Conservation (phyloP, 2,113 vertebrate species). For the Micronycteris hirsuta region DNA sequence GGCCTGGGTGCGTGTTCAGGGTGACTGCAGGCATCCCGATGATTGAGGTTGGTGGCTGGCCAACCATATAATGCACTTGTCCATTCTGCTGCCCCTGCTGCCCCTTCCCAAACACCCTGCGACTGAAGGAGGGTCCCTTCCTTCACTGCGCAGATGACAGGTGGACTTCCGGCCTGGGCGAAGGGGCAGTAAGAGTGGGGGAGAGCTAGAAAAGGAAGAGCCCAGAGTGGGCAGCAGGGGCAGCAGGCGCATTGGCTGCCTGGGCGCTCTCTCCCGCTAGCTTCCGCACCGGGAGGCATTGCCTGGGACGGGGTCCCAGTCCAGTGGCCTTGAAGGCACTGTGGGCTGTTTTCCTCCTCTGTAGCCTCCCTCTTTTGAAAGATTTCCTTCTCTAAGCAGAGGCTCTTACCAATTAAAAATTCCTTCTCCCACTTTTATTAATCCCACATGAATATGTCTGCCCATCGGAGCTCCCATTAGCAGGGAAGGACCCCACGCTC, state of each 20-base stretch:
- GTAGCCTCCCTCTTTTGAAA: background rate
- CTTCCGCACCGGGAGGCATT: background rate
- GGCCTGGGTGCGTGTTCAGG: background rate
- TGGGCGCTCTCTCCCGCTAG: background rate
- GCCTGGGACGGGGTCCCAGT: background rate
- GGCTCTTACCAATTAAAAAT: background rate
- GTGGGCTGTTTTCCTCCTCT: background rate
- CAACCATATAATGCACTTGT: background rate
- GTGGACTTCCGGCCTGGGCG: background rate
- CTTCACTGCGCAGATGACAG: background rate
- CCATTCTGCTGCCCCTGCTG: too few species aligned
- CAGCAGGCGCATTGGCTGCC: background rate
- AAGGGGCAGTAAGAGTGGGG: background rate
- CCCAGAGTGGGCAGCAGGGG: background rate
- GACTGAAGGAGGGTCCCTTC: background rate
- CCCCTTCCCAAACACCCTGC: background rate
- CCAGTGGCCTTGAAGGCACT: background rate
- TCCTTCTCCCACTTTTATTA: background rate
- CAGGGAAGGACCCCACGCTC: background rate
- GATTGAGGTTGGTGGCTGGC: background rate
- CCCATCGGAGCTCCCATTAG: background rate
- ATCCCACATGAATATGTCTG: background rate
- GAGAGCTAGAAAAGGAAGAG: background rate
- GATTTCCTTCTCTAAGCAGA: background rate
- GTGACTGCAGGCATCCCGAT: background rate